These are phyloP conservation scores for Tautogolabrus adspersus DNA, from an alignment of 2,113 vertebrate genomes.

Conservation along the genomic window DNA sequence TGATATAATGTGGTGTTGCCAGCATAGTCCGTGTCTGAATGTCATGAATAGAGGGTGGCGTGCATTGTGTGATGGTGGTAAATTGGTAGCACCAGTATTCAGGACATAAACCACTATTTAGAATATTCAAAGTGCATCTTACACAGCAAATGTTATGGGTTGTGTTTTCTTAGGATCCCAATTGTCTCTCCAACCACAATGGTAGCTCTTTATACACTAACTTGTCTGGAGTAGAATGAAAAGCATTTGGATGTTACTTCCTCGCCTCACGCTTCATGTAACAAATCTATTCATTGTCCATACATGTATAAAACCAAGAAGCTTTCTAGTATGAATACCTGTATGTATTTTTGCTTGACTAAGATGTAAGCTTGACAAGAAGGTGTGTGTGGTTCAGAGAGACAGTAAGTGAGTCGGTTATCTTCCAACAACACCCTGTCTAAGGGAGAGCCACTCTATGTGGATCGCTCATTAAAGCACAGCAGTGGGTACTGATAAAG, in stretches of 20 bases:
- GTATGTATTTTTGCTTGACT: slow-evolving; percentile 12
- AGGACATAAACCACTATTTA: too few relatives aligned
- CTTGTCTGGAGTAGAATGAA: neutral
- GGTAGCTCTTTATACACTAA: neutral
- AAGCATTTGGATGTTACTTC: neutral
- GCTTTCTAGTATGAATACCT: slow-evolving; percentile 2
- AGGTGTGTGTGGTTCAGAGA: slow-evolving; percentile 33
- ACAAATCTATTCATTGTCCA: slow-evolving; percentile 12
- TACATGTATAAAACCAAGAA: neutral
- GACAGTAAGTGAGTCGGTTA: slow-evolving; percentile 45
- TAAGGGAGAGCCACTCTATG: slow-evolving; percentile 38
- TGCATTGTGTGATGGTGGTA: too few relatives aligned
- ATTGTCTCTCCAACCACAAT: neutral
- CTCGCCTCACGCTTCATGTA: neutral
- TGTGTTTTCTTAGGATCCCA: neutral
- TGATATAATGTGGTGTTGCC: too few relatives aligned
- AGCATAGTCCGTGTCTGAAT: too few relatives aligned
- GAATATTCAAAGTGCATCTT: too few relatives aligned
- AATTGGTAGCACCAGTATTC: too few relatives aligned
- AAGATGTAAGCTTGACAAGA: slow-evolving; percentile 41
- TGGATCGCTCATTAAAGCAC: slow-evolving; percentile 65
- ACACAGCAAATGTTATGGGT: too few relatives aligned
- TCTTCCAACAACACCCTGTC: slow-evolving; percentile 55
- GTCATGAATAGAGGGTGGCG: too few relatives aligned
- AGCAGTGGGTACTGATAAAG: slow-evolving; percentile 74